Evolutionary conservation across 2,888 invertebrate species (phyloP).

Genomic region (Horisme vitalbata): DNA sequence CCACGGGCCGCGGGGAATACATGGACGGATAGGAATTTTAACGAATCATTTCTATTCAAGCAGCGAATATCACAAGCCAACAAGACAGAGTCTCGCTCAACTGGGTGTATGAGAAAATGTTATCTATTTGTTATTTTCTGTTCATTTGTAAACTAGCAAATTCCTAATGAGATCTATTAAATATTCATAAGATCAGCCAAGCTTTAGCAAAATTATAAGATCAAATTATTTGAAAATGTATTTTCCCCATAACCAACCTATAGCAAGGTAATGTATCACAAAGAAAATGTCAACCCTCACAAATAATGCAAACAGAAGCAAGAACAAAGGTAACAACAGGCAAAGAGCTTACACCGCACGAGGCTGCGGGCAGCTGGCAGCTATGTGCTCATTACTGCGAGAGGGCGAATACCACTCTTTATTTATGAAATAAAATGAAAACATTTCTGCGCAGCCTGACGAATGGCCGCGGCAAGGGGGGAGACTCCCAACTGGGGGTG

Average conservation of each 20-base stretch:
- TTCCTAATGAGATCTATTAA: too few species aligned
- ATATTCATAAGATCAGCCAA: too few species aligned
- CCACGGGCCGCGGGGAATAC: constrained; percentile 18
- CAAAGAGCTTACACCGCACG: constrained; percentile 8
- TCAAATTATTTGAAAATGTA: too few species aligned
- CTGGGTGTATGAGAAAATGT: too few species aligned
- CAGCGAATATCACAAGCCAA: constrained; percentile 4
- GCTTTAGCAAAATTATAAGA: too few species aligned
- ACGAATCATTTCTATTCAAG: constrained; percentile 20
- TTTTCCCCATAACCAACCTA: too few species aligned
- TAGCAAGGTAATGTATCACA: not conserved
- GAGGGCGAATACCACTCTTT: constrained; percentile 69
- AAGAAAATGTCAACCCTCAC: not conserved
- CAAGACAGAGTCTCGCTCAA: too few species aligned
- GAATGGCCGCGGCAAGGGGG: constrained; percentile 47
- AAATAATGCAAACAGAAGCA: not conserved
- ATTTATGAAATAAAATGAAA: constrained; percentile 81
- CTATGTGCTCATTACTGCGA: constrained; percentile 59
- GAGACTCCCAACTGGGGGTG: constrained; percentile 23
- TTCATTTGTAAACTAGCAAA: too few species aligned
- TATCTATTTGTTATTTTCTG: too few species aligned
- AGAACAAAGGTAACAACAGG: constrained; percentile 17
- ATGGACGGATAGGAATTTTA: constrained; percentile 1
- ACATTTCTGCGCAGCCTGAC: constrained; percentile 76
- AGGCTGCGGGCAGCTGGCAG: not conserved